These are phyloP conservation scores for Drosophila limbata DNA, from an alignment of 2,888 invertebrate species.

Conservation along the genomic window DNA sequence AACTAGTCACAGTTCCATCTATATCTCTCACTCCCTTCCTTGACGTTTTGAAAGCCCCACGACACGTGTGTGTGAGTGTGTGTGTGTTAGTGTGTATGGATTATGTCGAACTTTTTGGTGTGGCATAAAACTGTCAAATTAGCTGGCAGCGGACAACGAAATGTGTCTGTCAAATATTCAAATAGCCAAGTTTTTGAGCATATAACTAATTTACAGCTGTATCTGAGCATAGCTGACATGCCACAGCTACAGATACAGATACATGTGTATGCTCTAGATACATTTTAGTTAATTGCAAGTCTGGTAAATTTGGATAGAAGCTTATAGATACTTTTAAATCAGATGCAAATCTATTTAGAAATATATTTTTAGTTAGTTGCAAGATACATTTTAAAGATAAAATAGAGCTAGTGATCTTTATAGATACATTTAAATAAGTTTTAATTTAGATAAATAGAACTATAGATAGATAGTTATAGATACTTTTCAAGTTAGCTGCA, in stretches of 20 bases:
- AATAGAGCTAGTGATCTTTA: no score
- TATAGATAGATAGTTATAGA: neutral
- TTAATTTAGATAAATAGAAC: no score
- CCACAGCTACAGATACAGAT: constrained; percentile 25
- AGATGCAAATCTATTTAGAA: neutral
- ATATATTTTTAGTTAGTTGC: neutral
- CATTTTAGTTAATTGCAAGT: neutral
- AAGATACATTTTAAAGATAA: neutral
- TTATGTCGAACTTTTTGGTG: constrained; percentile 51
- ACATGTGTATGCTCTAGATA: neutral
- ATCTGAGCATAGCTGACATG: constrained; percentile 46
- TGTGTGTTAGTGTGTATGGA: constrained; percentile 18
- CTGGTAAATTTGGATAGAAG: neutral
- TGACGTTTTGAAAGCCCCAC: constrained; percentile 72
- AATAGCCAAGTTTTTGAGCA: constrained; percentile 58
- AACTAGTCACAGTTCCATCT: constrained; percentile 63
- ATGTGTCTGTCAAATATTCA: constrained; percentile 58
- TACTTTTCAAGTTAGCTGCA: constrained; percentile 4
- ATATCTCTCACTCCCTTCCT: constrained; percentile 9
- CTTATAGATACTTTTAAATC: neutral
- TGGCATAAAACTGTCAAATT: constrained; percentile 78
- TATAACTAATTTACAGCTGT: constrained; percentile 67
- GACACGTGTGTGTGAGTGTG: constrained; percentile 44
- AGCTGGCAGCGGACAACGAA: constrained; percentile 56
- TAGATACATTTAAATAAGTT: no score